Evolutionary conservation across 2,888 invertebrate species (phyloP).

Genomic region (Ophioninae sp.): DNA sequence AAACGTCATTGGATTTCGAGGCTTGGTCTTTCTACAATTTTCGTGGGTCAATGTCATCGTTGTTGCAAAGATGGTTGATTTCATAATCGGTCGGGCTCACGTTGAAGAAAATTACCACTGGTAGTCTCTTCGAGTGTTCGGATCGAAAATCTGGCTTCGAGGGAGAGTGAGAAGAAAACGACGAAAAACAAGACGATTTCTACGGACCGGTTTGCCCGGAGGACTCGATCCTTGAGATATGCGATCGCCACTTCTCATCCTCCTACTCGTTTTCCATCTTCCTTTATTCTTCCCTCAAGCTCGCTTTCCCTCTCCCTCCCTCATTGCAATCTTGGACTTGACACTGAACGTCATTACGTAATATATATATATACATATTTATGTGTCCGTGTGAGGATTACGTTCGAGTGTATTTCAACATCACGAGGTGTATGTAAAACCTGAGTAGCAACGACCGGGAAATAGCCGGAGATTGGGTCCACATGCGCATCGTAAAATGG

Average conservation of each 20-base stretch:
- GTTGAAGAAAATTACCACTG: slow-evolving; percentile 8
- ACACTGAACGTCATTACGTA: slow-evolving; percentile 58
- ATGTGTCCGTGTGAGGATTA: background rate
- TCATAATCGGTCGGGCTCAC: slow-evolving; percentile 48
- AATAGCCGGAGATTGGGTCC: slow-evolving; percentile 26
- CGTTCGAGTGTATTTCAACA: slow-evolving; percentile 7
- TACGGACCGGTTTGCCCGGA: slow-evolving; percentile 56
- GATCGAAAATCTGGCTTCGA: slow-evolving; percentile 41
- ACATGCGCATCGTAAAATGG: slow-evolving; percentile 17
- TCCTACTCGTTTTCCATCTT: background rate
- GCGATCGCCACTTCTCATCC: slow-evolving; percentile 14
- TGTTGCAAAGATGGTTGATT: slow-evolving; percentile 52
- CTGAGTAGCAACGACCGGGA: slow-evolving; percentile 48
- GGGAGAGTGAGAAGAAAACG: slow-evolving; percentile 46
- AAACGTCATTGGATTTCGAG: slow-evolving; percentile 39
- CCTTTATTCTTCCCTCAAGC: slow-evolving; percentile 17
- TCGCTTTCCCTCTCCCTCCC: slow-evolving; percentile 20
- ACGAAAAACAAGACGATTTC: slow-evolving; percentile 35
- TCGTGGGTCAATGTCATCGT: slow-evolving; percentile 26
- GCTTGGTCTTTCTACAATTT: slow-evolving; percentile 16
- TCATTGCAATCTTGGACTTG: slow-evolving; percentile 55
- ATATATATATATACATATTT: slow-evolving; percentile 2
- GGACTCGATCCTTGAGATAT: slow-evolving; percentile 41
- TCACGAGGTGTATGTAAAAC: slow-evolving; percentile 31
- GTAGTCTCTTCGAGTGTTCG: slow-evolving; percentile 26